Base-by-base conservation (phyloP, 2,888 invertebrate species). In the Agrotis clavis region DNA sequence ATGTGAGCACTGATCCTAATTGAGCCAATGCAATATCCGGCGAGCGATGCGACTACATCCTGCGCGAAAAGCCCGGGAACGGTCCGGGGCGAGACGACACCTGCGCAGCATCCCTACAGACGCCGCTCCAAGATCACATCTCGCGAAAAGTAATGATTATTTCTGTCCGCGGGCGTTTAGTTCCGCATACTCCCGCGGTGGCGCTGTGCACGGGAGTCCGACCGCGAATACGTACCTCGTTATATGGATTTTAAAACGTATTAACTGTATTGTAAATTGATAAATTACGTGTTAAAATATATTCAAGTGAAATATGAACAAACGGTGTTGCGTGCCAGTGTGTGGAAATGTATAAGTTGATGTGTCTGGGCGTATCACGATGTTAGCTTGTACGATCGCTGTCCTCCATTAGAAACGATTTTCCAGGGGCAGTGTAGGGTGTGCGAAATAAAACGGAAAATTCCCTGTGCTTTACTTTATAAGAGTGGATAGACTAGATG, bases 61-160 rank as follows among this genome's bases (percentile, higher is more conserved):
- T 95, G 96, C 95, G 95, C 94, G 93, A 89, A 92, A 94, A 94
- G 91, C 95, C 95, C 95, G 95, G 95, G 95, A 95, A 92, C 90
- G 90, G 88, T 71, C 84, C 83, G 89, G 90, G 91, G 90, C 89
- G 90, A 89, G 89, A 88, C 87, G 67, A 92, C 90, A 94, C 92
- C 93, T 94, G 95, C 95, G 95, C 95, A 95, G 93, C 94, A 94
- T 94, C 94, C 89, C 92, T 86, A 87, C 86, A 89, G 87, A 89
- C 92, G 92, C 91, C 90, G 89, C 88, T 90, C 89, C 92, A 92
- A 95, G 95, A 95, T 95, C 95, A 94, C 95, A 96, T 96, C 96
- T 95, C 94, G 93, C 93, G 94, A 94, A 95, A 96, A 96, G 95
- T 96, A 96, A 96, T 96, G 96, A 96, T 96, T 96, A 96, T 96